Conservation (phyloP, 2,797 vertebrate species). For the Paedocypris micromegethes region DNA sequence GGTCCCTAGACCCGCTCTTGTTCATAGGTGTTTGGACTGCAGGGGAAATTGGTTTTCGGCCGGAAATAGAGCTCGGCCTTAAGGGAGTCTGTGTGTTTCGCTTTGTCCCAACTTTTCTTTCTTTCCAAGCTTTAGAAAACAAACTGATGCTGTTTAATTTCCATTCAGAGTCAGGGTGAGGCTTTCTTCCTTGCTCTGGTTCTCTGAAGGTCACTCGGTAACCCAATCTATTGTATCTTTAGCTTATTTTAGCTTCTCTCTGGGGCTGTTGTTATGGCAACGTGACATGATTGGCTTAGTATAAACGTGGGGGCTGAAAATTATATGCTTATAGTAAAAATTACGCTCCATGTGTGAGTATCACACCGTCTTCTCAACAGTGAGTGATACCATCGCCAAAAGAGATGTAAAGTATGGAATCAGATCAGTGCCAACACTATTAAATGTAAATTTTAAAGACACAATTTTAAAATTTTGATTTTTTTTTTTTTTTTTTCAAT, state of each 20-base stretch:
- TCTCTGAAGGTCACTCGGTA: conserved; percentile 48
- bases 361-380: conserved; percentile 12
- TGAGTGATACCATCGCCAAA: conserved; percentile 18
- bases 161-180: neutral
- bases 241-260: conserved; percentile 51
- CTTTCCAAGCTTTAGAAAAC: conserved; percentile 1
- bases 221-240: conserved; percentile 50
- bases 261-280: conserved; percentile 60
- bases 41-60: conserved; percentile 21
- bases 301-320: conserved; percentile 17
- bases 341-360: conserved; percentile 1
- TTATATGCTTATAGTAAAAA: conserved; percentile 9
- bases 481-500: too few species aligned
- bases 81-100: conserved; percentile 12
- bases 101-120: conserved; percentile 8
- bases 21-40: conserved; percentile 16
- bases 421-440: too few species aligned
- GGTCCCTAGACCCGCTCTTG: conserved; percentile 23
- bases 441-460: too few species aligned
- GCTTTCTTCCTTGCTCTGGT: conserved; percentile 4
- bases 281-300: conserved; percentile 49
- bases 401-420: neutral
- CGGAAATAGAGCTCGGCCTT: conserved; percentile 24
- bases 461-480: too few species aligned
- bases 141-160: conserved; percentile 3